Evolutionary conservation across 2,113 vertebrate genomes (phyloP).

Genomic region (Microcebus ravelobensis): DNA sequence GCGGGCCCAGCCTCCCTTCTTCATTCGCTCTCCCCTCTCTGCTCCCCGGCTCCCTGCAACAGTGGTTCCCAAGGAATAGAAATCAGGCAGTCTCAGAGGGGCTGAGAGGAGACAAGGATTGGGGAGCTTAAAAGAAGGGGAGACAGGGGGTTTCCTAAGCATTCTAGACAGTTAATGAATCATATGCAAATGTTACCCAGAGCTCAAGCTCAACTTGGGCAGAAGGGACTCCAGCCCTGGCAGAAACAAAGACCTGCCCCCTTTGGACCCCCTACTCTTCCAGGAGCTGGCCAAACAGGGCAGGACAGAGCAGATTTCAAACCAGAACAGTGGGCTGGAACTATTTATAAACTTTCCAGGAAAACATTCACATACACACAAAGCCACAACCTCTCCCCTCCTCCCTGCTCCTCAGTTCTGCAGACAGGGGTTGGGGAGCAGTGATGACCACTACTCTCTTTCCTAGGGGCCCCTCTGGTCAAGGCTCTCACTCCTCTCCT

Average conservation of each 20-base stretch:
- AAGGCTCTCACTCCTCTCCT: not conserved
- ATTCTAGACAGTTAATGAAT: conserved; percentile 76
- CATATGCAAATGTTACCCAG: conserved; percentile 74
- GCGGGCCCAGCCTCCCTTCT: not conserved
- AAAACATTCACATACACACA: conserved; percentile 51
- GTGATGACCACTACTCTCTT: not conserved
- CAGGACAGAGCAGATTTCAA: conserved; percentile 38
- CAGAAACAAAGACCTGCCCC: not conserved
- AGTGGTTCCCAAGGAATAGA: not conserved
- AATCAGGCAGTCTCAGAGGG: not conserved
- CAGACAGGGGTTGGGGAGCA: not conserved
- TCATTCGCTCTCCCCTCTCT: not conserved
- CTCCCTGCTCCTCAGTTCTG: not conserved
- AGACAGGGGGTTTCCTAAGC: conserved; percentile 64
- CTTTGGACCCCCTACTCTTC: conserved; percentile 6
- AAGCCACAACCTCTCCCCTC: conserved; percentile 53
- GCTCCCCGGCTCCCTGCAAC: not conserved
- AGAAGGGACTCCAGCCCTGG: not conserved
- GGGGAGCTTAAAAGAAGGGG: conserved; percentile 43
- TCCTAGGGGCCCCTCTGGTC: not conserved
- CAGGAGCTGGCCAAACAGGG: conserved; percentile 21
- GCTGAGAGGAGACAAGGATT: not conserved
- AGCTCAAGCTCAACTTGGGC: not conserved
- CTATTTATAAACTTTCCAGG: conserved; percentile 79
- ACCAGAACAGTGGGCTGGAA: conserved; percentile 64